Evolutionary conservation across 1,140 invertebrate genomes (phyloP).

Genomic region (Eupeodes corollae): DNA sequence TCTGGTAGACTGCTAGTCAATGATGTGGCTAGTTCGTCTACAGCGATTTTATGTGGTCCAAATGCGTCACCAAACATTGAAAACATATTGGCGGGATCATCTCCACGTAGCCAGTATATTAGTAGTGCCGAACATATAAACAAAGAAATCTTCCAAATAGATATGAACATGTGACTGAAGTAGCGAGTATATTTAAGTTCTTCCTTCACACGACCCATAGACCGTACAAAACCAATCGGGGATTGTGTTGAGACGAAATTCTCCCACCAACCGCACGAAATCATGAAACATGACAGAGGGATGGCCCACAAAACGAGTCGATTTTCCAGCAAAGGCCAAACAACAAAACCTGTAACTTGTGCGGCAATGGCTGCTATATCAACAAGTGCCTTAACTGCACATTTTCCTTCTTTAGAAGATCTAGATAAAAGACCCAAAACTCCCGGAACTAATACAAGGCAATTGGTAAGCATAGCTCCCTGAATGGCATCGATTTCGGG

Average conservation of each 20-base stretch:
- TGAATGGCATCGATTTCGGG: constrained; percentile 86
- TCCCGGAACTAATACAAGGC: constrained; percentile 74
- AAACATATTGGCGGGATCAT: constrained; percentile 67
- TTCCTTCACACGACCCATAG: constrained; percentile 71
- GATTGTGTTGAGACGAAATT: constrained; percentile 83
- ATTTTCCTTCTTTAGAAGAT: constrained; percentile 66
- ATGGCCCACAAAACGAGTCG: constrained; percentile 68
- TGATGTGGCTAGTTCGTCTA: constrained; percentile 55
- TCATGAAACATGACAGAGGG: constrained; percentile 68
- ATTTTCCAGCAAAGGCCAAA: constrained; percentile 73
- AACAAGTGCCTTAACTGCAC: constrained; percentile 67
- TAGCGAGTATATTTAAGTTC: constrained; percentile 69
- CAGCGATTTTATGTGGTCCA: constrained; percentile 62
- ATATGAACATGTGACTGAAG: constrained; percentile 79
- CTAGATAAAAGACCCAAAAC: constrained; percentile 62
- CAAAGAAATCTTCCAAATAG: constrained; percentile 74
- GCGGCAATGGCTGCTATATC: constrained; percentile 71
- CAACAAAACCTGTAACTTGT: constrained; percentile 77
- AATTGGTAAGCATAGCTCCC: constrained; percentile 88
- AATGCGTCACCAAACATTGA: constrained; percentile 62
- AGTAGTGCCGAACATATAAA: constrained; percentile 66
- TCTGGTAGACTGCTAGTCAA: constrained; percentile 51
- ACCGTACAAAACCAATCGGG: constrained; percentile 65
- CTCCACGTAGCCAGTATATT: constrained; percentile 60
- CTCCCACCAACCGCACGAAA: constrained; percentile 93